A percentile compares a stretch with the other conserved stretches of the same genome.
Evolutionary conservation across 2,888 invertebrate species (phyloP).

Genomic region (Ennomos quercinarius): DNA sequence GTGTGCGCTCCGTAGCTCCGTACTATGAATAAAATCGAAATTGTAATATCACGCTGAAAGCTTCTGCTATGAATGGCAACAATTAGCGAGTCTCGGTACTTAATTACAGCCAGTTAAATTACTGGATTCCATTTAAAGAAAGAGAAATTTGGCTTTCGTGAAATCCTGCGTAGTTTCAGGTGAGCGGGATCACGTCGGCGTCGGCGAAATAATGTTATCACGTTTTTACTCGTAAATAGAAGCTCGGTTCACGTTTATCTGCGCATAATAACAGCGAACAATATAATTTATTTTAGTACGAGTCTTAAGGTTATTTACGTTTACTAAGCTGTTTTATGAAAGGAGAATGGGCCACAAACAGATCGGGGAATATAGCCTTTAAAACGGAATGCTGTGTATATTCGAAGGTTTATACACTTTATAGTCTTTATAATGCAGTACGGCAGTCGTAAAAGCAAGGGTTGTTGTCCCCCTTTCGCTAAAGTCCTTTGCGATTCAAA

Average conservation of each 20-base stretch:
- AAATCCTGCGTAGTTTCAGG: constrained; percentile 20
- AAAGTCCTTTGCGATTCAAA: constrained; percentile 45
- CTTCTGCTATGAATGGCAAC: constrained; percentile 49
- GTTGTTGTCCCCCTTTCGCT: constrained; percentile 34
- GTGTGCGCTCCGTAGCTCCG: constrained; percentile 34
- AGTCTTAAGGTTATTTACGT: constrained; percentile 21
- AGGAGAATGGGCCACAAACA: constrained; percentile 24
- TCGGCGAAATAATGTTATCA: constrained; percentile 25
- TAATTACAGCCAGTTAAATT: constrained; percentile 42
- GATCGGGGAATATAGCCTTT: constrained; percentile 18
- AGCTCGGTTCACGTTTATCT: constrained; percentile 19
- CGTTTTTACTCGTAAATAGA: constrained; percentile 22
- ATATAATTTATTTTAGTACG: constrained; percentile 23
- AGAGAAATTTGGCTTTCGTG: constrained; percentile 29
- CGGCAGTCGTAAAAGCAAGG: constrained; percentile 47
- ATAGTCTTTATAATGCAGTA: constrained; percentile 45
- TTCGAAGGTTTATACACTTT: constrained; percentile 43
- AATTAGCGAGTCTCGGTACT: constrained; percentile 42
- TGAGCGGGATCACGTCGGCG: constrained; percentile 20
- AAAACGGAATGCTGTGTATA: constrained; percentile 34
- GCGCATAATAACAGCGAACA: constrained; percentile 22
- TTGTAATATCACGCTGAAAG: constrained; percentile 55
- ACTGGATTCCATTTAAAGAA: constrained; percentile 31
- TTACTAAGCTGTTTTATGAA: constrained; percentile 25
- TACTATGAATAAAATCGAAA: constrained; percentile 55